A percentile compares a stretch with the other conserved stretches of the same genome.
Evolutionary conservation across 2,113 vertebrate genomes (phyloP).

Genomic region (Misgurnus anguillicaudatus): DNA sequence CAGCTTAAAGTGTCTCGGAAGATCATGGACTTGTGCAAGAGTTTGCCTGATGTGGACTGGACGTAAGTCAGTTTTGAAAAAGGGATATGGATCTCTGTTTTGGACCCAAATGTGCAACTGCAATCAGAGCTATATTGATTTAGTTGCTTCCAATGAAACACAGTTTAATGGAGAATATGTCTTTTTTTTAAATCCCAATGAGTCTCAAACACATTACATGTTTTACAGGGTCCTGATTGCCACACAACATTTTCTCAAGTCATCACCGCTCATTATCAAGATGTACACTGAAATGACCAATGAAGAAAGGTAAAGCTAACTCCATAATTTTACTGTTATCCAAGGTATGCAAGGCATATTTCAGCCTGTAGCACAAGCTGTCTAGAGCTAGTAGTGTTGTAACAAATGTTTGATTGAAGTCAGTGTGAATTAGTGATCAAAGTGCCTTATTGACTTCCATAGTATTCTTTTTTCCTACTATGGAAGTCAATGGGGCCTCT

Average conservation of each 20-base stretch:
- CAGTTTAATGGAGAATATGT: neutral
- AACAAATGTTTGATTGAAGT: too few relatives aligned
- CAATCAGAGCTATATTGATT: too few relatives aligned
- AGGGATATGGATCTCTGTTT: too few relatives aligned
- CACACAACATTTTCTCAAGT: slow-evolving; percentile 88
- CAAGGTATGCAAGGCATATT: too few relatives aligned
- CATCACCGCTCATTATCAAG: slow-evolving; percentile 79
- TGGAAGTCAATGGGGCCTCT: too few relatives aligned
- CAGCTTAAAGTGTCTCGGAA: slow-evolving; percentile 74
- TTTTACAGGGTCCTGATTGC: slow-evolving; percentile 84
- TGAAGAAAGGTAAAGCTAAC: slow-evolving; percentile 82
- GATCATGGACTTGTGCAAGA: slow-evolving; percentile 80
- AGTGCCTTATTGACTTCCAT: too few relatives aligned
- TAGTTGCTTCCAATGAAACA: too few relatives aligned
- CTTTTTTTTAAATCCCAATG: neutral
- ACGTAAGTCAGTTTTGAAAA: slow-evolving; percentile 73
- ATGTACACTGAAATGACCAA: slow-evolving; percentile 86
- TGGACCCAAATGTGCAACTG: too few relatives aligned
- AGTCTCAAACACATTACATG: neutral
- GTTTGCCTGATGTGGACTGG: slow-evolving; percentile 86
- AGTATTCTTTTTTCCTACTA: too few relatives aligned
- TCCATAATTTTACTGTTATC: neutral
- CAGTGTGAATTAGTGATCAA: too few relatives aligned
- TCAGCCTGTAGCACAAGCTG: neutral
- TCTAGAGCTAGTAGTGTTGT: too few relatives aligned